Conservation (phyloP, 2,888 invertebrate species). For the Mimumesa dahlbomi region DNA sequence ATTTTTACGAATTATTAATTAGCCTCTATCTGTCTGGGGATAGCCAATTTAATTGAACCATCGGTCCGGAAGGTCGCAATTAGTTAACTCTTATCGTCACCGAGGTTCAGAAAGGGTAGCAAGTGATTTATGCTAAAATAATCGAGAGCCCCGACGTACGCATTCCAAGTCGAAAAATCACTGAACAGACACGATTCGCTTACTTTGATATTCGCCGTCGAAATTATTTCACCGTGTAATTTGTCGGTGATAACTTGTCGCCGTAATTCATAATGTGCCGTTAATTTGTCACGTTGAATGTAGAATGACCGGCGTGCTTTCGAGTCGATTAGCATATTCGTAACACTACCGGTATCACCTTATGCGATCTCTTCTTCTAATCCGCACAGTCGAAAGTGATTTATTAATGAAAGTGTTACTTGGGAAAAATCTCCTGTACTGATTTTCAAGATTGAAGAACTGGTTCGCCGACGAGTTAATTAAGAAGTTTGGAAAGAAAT, state of each 20-base stretch:
- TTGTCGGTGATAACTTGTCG: constrained; percentile 15
- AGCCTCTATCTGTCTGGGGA: constrained; percentile 35
- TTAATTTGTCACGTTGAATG: constrained; percentile 30
- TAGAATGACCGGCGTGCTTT: too few species aligned
- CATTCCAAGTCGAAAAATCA: background rate
- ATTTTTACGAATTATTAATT: constrained; percentile 65
- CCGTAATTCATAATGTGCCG: constrained; percentile 2
- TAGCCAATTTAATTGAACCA: constrained; percentile 65
- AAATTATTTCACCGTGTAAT: constrained; percentile 14
- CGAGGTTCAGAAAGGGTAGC: background rate
- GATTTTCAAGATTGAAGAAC: too few species aligned
- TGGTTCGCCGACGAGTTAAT: too few species aligned
- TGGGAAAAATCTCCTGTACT: too few species aligned
- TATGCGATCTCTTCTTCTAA: too few species aligned
- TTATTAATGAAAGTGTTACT: too few species aligned
- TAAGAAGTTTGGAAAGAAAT: too few species aligned
- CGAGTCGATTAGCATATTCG: constrained; percentile 1
- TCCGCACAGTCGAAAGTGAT: too few species aligned
- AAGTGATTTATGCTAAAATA: constrained; percentile 51
- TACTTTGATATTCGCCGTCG: constrained; percentile 28
- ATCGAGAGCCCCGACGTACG: constrained; percentile 16
- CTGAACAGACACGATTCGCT: background rate
- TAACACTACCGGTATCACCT: too few species aligned
- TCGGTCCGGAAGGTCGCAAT: constrained; percentile 42
- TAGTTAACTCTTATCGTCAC: constrained; percentile 43